Percentiles rank a stretch among this genome's conserved stretches.
phyloP scores from a whole-genome alignment of 2,888 invertebrate genomes.

The Sicus ferrugineus region DNA sequence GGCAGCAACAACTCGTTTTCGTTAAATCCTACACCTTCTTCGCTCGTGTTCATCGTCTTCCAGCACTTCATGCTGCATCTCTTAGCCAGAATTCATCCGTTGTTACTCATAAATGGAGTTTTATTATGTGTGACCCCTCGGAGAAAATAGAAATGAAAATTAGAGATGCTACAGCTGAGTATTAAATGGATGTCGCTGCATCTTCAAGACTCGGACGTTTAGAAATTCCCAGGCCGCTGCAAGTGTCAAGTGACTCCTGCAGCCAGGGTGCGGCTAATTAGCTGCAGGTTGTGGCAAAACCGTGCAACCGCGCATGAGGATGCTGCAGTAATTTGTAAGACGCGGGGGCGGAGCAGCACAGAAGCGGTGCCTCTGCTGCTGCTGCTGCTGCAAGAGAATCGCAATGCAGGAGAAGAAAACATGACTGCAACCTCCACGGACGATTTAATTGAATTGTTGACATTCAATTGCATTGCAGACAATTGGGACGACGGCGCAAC shows the following conservation, averaged over 20 bases:
- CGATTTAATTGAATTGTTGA: constrained; percentile 57
- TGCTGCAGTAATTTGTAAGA: neutral
- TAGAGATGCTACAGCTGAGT: no score
- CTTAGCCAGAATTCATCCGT: no score
- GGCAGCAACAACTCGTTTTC: no score
- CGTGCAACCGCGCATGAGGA: neutral
- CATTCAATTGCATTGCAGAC: constrained; percentile 27
- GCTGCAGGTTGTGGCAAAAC: neutral
- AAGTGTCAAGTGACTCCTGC: neutral
- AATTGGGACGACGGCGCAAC: neutral
- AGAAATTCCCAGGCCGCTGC: no score
- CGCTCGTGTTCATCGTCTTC: neutral
- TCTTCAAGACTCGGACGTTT: no score
- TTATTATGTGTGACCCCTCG: no score
- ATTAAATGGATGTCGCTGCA: neutral
- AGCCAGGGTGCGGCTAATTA: neutral
- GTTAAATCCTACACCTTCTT: neutral
- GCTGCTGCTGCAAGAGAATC: neutral
- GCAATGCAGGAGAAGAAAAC: neutral
- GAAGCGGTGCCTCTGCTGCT: no score
- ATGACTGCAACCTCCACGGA: constrained; percentile 46
- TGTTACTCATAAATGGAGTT: no score
- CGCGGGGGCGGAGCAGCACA: no score
- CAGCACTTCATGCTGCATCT: neutral
- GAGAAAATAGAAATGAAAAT: no score